phyloP scores from a whole-genome alignment of 2,113 vertebrate species.

The Aspidoscelis tigris region DNA sequence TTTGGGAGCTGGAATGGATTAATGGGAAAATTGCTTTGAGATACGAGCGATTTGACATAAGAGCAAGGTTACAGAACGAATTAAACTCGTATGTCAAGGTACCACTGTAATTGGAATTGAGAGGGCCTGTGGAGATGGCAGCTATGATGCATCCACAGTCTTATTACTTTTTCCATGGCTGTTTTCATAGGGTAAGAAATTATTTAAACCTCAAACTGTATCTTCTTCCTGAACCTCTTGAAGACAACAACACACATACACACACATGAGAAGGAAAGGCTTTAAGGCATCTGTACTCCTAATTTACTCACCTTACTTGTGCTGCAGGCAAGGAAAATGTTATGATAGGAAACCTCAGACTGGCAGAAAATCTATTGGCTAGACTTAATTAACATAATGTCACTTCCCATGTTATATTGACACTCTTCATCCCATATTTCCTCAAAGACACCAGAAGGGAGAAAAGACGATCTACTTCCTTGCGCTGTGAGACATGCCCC shows the following conservation, averaged over 20 bases:
- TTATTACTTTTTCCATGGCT: background rate
- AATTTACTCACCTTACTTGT: background rate
- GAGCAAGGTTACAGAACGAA: no score
- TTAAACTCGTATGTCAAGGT: no score
- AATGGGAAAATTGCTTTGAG: no score
- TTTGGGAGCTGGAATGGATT: no score
- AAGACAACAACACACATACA: background rate
- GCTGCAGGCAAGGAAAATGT: background rate
- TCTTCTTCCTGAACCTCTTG: no score
- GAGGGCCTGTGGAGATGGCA: no score
- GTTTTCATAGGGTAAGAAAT: background rate
- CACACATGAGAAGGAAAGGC: background rate
- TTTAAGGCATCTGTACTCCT: background rate
- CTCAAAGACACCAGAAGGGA: slow-evolving; percentile 6
- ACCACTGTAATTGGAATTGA: background rate
- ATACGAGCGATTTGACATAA: no score
- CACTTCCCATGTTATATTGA: slow-evolving; percentile 33
- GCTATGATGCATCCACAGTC: background rate
- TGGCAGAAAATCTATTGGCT: slow-evolving; percentile 30
- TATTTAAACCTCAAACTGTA: background rate
- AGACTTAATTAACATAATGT: slow-evolving; percentile 18
- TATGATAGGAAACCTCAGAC: slow-evolving; percentile 6
- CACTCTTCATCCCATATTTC: slow-evolving; percentile 27
- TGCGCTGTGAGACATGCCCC: slow-evolving; percentile 51
- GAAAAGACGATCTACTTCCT: slow-evolving; percentile 44